These are phyloP conservation scores for Alloplasta piceator DNA, from an alignment of 2,888 invertebrate species.

Conservation along the genomic window DNA sequence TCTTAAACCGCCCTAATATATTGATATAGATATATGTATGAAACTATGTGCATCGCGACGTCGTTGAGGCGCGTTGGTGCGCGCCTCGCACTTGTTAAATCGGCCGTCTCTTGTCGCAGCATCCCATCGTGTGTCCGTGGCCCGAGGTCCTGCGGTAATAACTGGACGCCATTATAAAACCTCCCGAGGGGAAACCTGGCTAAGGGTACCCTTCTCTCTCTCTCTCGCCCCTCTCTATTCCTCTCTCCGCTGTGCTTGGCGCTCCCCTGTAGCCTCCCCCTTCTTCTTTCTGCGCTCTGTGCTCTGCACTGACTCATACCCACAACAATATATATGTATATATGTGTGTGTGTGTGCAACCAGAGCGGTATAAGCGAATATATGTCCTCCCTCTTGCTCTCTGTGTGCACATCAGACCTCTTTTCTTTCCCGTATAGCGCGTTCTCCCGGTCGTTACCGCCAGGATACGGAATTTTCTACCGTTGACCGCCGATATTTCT, in stretches of 20 bases:
- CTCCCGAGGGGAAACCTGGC: constrained; percentile 81
- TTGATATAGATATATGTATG: background rate
- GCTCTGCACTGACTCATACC: constrained; percentile 50
- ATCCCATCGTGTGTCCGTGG: constrained; percentile 81
- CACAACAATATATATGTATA: constrained; percentile 7
- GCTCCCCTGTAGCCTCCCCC: constrained; percentile 50
- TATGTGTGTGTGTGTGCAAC: constrained; percentile 3
- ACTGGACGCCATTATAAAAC: constrained; percentile 83
- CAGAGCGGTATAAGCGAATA: constrained; percentile 12
- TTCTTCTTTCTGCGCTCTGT: constrained; percentile 46
- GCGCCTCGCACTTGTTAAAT: constrained; percentile 79
- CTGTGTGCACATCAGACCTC: constrained; percentile 58
- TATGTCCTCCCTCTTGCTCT: constrained; percentile 62
- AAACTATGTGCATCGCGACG: constrained; percentile 10
- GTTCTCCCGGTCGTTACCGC: constrained; percentile 80
- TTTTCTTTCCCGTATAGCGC: constrained; percentile 61
- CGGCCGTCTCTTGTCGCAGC: constrained; percentile 80
- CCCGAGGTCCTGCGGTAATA: constrained; percentile 82
- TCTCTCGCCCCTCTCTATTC: constrained; percentile 36
- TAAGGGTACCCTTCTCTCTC: constrained; percentile 71
- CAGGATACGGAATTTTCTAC: constrained; percentile 80
- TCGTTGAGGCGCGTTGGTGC: constrained; percentile 39
- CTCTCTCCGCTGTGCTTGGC: constrained; percentile 50
- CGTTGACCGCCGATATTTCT: constrained; percentile 79
- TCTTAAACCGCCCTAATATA: background rate